A percentile compares a stretch with the other conserved stretches of the same genome.
These are phyloP conservation scores for Amphipoea oculea DNA, from an alignment of 2,888 invertebrate species.

Conservation along the genomic window DNA sequence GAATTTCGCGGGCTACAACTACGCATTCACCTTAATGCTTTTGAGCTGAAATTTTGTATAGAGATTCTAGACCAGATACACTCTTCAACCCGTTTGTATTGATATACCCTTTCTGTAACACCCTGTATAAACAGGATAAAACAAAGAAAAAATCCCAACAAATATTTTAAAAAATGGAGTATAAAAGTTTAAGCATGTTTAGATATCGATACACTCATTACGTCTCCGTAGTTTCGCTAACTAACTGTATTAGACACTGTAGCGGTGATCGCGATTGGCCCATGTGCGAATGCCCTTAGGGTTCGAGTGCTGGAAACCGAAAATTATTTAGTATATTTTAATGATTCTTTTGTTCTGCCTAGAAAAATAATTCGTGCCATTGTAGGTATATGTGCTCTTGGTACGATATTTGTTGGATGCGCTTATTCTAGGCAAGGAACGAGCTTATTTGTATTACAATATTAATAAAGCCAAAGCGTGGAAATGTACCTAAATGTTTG, in stretches of 20 bases:
- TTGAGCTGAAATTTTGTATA: too few species aligned
- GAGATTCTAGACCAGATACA: too few species aligned
- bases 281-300: not conserved
- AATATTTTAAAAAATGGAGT: not conserved
- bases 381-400: too few species aligned
- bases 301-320: conserved; percentile 18
- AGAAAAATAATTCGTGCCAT: too few species aligned
- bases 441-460: conserved; percentile 6
- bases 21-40: too few species aligned
- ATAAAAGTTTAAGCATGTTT: not conserved
- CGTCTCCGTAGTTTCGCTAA: not conserved
- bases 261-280: not conserved
- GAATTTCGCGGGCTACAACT: too few species aligned
- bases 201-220: not conserved
- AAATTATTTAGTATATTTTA: conserved; percentile 39
- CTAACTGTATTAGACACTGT: not conserved
- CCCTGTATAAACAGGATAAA: not conserved
- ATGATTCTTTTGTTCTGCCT: conserved; percentile 21
- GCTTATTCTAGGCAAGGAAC: not conserved
- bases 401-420: not conserved
- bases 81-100: too few species aligned
- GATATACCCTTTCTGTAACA: too few species aligned
- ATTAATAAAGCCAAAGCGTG: conserved; percentile 9
- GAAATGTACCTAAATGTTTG: conserved; percentile 1
- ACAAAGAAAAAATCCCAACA: not conserved